Percentiles rank a stretch among this genome's conserved stretches.
phyloP scores from a whole-genome alignment of 2,113 vertebrate species.

The Tachuris rubrigastra region DNA sequence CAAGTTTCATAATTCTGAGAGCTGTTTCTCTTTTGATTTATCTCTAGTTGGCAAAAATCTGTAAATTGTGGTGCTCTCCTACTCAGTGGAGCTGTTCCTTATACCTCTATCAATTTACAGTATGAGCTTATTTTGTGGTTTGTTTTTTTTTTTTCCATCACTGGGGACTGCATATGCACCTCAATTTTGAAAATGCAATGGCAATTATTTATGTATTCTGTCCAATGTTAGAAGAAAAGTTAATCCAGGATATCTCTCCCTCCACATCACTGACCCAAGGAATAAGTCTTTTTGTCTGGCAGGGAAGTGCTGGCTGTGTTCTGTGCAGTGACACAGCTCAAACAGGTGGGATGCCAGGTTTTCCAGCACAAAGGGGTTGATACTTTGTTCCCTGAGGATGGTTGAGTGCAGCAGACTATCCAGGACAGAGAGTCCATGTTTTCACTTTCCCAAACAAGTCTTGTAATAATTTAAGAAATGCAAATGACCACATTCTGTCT shows the following conservation, averaged over 20 bases:
- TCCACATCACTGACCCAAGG: not conserved
- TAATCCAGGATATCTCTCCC: not conserved
- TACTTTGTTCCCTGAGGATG: not conserved
- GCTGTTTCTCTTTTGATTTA: not conserved
- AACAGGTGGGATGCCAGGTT: not conserved
- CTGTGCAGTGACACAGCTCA: not conserved
- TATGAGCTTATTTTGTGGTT: not conserved
- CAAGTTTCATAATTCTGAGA: not conserved
- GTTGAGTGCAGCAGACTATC: not conserved
- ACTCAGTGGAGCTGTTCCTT: not conserved
- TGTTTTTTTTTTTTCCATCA: not conserved
- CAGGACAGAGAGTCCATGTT: rapidly evolving
- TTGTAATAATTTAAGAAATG: not conserved
- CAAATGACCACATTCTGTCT: not conserved
- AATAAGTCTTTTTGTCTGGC: not conserved
- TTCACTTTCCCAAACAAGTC: not conserved
- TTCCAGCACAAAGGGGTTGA: not conserved
- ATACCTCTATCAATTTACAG: not conserved
- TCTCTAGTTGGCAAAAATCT: not conserved
- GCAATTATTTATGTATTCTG: not conserved
- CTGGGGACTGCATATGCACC: not conserved
- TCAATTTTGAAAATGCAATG: not conserved
- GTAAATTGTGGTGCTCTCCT: not conserved
- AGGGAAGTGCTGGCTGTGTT: not conserved
- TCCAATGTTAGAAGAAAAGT: not conserved